Evolutionary conservation across 53 echinoderm and acorn worm genomes (phyloP).

Genomic region (Arbacia lixula): DNA sequence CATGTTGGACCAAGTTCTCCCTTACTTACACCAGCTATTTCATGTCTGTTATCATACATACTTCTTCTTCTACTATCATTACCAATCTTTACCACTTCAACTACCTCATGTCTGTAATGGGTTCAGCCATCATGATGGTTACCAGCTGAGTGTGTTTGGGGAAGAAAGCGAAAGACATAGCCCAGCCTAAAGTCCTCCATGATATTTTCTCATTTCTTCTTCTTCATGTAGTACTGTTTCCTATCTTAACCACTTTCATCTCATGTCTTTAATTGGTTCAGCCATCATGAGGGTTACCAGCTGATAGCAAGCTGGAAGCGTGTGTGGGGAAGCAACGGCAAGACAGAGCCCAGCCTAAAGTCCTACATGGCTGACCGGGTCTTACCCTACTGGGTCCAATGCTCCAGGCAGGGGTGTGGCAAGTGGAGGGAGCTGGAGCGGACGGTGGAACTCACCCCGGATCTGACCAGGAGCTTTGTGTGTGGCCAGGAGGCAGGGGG

Average conservation of each 20-base stretch:
- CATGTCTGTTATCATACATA: no score
- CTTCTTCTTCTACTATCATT: no score
- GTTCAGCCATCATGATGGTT: no score
- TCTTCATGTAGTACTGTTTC: background rate
- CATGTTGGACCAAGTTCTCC: slow-evolving; percentile 87
- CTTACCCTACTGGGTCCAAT: slow-evolving; percentile 93
- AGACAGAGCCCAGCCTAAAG: slow-evolving; percentile 92
- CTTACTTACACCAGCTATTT: slow-evolving; percentile 94
- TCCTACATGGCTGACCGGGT: slow-evolving; percentile 90
- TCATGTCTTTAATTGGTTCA: slow-evolving; percentile 13
- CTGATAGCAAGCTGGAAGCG: slow-evolving; percentile 77
- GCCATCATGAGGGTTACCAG: slow-evolving; percentile 88
- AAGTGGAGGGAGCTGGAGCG: slow-evolving; percentile 78
- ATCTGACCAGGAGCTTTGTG: slow-evolving; percentile 64
- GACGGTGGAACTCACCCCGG: slow-evolving; percentile 55
- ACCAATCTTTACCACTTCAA: no score
- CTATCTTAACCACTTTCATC: background rate
- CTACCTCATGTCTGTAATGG: no score
- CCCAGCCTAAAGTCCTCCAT: no score
- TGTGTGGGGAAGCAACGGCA: slow-evolving; percentile 91
- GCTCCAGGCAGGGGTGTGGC: slow-evolving; percentile 71
- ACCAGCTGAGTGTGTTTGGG: no score
- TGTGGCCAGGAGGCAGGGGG: slow-evolving; percentile 57
- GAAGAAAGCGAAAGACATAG: no score
- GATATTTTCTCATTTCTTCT: no score